A percentile compares a stretch with the other conserved stretches of the same genome.
Conservation (phyloP, 1,140 invertebrate genomes). For the Pogonus chalceus region DNA sequence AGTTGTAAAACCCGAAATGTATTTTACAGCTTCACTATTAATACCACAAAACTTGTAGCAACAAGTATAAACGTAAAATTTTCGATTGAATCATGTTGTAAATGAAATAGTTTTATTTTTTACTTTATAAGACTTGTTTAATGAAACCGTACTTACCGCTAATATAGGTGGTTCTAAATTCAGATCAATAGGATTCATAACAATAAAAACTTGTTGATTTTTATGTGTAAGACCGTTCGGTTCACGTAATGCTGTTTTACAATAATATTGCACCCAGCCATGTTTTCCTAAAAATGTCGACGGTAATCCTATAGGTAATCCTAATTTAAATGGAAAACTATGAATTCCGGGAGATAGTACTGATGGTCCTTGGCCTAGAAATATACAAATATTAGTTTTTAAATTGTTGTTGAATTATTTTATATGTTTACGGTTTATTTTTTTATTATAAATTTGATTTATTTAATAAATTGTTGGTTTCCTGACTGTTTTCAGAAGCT, state of each 20-base stretch:
- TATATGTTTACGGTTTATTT: no score
- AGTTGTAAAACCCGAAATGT: no score
- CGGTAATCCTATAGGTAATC: constrained; percentile 77
- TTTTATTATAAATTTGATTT: no score
- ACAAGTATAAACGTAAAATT: no score
- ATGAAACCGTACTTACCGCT: constrained; percentile 72
- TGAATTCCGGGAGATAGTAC: constrained; percentile 88
- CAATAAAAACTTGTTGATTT: constrained; percentile 93
- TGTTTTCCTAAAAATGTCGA: constrained; percentile 90
- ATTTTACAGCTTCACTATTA: no score
- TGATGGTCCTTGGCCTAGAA: constrained; percentile 64
- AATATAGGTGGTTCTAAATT: constrained; percentile 82
- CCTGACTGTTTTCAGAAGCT: no score
- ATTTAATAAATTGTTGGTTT: no score
- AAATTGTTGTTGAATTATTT: neutral
- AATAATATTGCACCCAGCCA: constrained; percentile 93
- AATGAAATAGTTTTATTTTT: no score
- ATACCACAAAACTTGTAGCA: no score
- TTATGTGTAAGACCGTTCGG: constrained; percentile 85
- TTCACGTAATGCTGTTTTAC: constrained; percentile 81
- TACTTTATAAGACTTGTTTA: no score
- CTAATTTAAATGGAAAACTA: constrained; percentile 90
- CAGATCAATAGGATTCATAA: constrained; percentile 92
- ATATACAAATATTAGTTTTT: constrained; percentile 13
- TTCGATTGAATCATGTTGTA: no score